A percentile compares a stretch with the other conserved stretches of the same genome.
phyloP scores from a whole-genome alignment of 2,113 vertebrate species.

The Brevimyrus niger region DNA sequence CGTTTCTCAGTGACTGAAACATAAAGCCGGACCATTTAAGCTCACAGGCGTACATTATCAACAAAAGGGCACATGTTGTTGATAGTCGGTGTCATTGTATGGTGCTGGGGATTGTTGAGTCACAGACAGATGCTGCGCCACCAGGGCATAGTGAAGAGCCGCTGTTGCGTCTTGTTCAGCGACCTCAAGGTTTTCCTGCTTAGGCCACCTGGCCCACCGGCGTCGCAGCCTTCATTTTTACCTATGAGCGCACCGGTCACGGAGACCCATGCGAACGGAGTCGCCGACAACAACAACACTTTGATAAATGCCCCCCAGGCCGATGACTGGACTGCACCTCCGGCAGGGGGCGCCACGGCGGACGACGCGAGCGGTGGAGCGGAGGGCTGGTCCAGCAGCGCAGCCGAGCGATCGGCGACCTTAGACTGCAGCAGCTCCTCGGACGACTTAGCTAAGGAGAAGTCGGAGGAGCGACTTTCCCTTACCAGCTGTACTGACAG shows the following conservation, averaged over 20 bases:
- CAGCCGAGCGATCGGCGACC: conserved; percentile 65
- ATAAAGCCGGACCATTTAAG: not conserved
- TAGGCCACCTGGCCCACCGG: conserved; percentile 73
- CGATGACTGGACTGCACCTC: conserved; percentile 53
- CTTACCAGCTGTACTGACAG: conserved; percentile 89
- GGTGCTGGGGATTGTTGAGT: conserved; percentile 62
- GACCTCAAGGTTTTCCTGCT: conserved; percentile 93
- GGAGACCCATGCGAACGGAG: conserved; percentile 53
- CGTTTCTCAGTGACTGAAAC: not conserved
- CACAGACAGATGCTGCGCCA: conserved; percentile 77
- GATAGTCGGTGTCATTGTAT: conserved; percentile 59
- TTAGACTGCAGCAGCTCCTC: conserved; percentile 79
- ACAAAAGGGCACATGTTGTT: conserved; percentile 48
- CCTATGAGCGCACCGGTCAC: conserved; percentile 71
- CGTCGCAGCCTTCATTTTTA: conserved; percentile 60
- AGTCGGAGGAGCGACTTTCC: conserved; percentile 84
- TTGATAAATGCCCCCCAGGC: conserved; percentile 57
- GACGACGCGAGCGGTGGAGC: conserved; percentile 50
- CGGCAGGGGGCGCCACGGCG: conserved; percentile 53
- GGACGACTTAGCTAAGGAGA: conserved; percentile 83
- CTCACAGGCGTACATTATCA: conserved; percentile 12
- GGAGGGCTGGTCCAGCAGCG: conserved; percentile 70
- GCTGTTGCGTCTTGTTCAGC: conserved; percentile 91
- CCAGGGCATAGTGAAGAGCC: conserved; percentile 91
- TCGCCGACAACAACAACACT: conserved; percentile 69